Evolutionary conservation across 2,797 vertebrate genomes (phyloP).

Genomic region (Falco berigora): DNA sequence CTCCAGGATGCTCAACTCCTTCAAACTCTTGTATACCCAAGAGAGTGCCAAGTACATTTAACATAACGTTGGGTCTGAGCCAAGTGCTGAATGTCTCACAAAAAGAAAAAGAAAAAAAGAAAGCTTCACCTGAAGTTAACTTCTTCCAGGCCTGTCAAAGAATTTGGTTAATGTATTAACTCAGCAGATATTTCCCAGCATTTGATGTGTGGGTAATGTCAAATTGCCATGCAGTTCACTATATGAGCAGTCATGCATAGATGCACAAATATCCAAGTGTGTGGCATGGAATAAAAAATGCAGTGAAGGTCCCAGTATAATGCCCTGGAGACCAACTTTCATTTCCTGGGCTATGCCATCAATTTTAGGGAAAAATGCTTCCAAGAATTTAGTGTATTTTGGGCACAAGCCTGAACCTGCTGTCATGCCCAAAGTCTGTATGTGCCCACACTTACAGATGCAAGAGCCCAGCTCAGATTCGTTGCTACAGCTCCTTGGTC

Average conservation of each 20-base stretch:
- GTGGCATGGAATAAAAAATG: not conserved
- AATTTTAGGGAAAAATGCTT: not conserved
- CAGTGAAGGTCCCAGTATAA: not conserved
- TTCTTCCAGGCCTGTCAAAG: not conserved
- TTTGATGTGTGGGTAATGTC: not conserved
- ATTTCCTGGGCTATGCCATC: not conserved
- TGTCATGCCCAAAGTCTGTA: not conserved
- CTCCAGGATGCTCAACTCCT: not conserved
- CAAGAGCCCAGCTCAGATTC: not conserved
- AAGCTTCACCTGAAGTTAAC: not conserved
- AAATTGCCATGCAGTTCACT: not conserved
- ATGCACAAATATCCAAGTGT: not conserved
- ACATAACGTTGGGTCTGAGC: not conserved
- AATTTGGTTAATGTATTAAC: not conserved
- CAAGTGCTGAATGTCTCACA: not conserved
- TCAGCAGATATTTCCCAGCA: not conserved
- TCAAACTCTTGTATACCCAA: not conserved
- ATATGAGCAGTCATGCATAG: not conserved
- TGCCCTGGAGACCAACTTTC: not conserved
- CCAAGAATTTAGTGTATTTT: not conserved
- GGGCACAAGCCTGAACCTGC: not conserved
- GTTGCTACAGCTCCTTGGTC: not conserved
- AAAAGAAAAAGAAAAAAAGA: not conserved
- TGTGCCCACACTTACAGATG: not conserved
- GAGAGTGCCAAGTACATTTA: not conserved